These are phyloP conservation scores for Papilio polyxenes DNA, from an alignment of 1,140 invertebrate genomes.

Conservation along the genomic window DNA sequence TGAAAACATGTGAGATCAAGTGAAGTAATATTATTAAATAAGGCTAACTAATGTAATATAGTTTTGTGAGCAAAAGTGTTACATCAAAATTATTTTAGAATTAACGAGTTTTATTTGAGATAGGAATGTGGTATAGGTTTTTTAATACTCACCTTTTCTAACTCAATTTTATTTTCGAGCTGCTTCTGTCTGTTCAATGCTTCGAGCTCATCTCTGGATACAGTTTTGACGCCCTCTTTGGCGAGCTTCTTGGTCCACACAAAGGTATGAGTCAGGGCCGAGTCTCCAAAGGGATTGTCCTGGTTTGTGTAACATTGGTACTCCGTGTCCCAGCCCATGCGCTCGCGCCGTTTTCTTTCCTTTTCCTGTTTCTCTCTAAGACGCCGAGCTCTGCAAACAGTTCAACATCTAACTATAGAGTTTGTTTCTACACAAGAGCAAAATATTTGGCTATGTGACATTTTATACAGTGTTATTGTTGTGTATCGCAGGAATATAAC, in stretches of 20 bases:
- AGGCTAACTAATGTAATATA: too few species aligned
- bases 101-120: too few species aligned
- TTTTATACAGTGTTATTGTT: too few species aligned
- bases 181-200: conserved; percentile 92
- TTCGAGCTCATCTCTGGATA: conserved; percentile 92
- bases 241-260: conserved; percentile 98
- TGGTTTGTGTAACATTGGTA: conserved; percentile 98
- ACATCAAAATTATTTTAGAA: too few species aligned
- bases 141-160: conserved; percentile 86
- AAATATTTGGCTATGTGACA: too few species aligned
- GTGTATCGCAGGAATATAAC: too few species aligned
- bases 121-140: not conserved
- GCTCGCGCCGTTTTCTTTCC: conserved; percentile 91
- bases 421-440: not conserved
- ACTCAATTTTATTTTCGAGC: conserved; percentile 93
- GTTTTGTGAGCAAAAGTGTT: too few species aligned
- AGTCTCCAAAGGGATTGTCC: conserved; percentile 99
- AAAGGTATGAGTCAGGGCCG: conserved; percentile 92
- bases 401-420: not conserved
- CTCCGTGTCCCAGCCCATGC: conserved; percentile 98
- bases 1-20: too few species aligned
- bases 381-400: conserved; percentile 84
- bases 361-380: conserved; percentile 95
- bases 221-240: conserved; percentile 93
- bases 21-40: too few species aligned